Evolutionary conservation across 1,140 invertebrate genomes (phyloP).

Genomic region (Drosophila subpulchrella): DNA sequence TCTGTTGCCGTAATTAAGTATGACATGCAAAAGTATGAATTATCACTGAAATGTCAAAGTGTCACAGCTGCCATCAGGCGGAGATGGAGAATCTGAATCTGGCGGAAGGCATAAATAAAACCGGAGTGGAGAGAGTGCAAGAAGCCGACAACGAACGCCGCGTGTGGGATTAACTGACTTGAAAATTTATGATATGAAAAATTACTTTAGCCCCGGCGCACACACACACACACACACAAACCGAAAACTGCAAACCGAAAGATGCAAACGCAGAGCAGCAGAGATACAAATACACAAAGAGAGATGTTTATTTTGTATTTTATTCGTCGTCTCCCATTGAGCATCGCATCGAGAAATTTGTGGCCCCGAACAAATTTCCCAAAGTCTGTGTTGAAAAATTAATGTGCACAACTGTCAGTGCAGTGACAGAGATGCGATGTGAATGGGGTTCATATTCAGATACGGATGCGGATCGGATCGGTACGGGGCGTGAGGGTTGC

Average conservation of each 20-base stretch:
- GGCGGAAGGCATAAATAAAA: slow-evolving; percentile 68
- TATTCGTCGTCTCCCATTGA: slow-evolving; percentile 49
- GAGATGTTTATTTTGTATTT: slow-evolving; percentile 63
- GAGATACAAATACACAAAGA: slow-evolving; percentile 24
- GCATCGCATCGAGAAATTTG: slow-evolving; percentile 60
- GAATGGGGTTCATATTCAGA: slow-evolving; percentile 40
- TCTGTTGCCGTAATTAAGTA: slow-evolving; percentile 82
- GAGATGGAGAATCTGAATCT: slow-evolving; percentile 43
- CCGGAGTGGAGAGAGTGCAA: slow-evolving; percentile 5
- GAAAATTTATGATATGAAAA: slow-evolving; percentile 83
- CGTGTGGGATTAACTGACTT: slow-evolving; percentile 82
- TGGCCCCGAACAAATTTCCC: slow-evolving; percentile 73
- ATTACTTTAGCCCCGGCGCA: slow-evolving; percentile 68
- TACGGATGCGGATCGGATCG: background rate
- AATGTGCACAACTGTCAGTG: slow-evolving; percentile 80
- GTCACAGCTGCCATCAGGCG: slow-evolving; percentile 75
- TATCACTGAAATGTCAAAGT: slow-evolving; percentile 84
- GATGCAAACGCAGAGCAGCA: slow-evolving; percentile 5
- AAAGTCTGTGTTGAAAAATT: slow-evolving; percentile 80
- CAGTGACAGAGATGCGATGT: slow-evolving; percentile 69
- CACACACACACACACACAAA: slow-evolving; percentile 3
- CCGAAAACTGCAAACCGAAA: slow-evolving; percentile 19
- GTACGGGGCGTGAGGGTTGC: slow-evolving; percentile 57
- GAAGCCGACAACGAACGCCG: slow-evolving; percentile 55
- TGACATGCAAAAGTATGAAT: slow-evolving; percentile 84